Evolutionary conservation across 30 jellyfish, hydroid and myxozoan species (phyloP).

Genomic region (Mastigias papua): DNA sequence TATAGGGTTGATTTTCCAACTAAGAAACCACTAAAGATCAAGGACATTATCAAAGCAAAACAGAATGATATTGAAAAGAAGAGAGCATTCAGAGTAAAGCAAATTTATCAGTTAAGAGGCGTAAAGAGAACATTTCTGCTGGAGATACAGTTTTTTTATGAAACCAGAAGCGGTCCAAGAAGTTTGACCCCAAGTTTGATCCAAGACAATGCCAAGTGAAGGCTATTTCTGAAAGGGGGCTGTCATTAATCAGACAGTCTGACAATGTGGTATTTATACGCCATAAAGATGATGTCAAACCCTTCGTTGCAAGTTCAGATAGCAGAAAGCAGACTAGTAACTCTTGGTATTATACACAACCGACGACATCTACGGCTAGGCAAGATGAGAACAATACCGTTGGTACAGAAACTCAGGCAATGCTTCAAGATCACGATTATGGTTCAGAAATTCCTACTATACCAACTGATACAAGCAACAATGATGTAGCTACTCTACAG

Average conservation of each 20-base stretch:
- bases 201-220: conserved; percentile 34
- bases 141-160: conserved; percentile 44
- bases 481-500: conserved; percentile 5
- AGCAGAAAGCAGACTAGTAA: not conserved
- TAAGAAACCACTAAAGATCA: conserved; percentile 2
- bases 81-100: conserved; percentile 10
- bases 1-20: conserved; percentile 36
- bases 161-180: conserved; percentile 37
- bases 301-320: not conserved
- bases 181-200: conserved; percentile 50
- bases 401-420: not conserved
- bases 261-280: conserved; percentile 34
- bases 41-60: conserved; percentile 11
- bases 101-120: conserved; percentile 19
- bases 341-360: conserved; percentile 1
- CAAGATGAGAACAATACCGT: not conserved
- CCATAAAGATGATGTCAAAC: conserved; percentile 51
- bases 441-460: not conserved
- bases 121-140: not conserved
- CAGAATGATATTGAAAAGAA: not conserved
- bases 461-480: conserved; percentile 37
- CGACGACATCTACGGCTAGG: not conserved
- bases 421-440: not conserved
- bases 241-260: conserved; percentile 37
- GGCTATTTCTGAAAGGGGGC: conserved; percentile 26